Evolutionary conservation across 2,797 vertebrate species (phyloP), one percentile per base, ranked within the genome.

Genomic region (Gambusia yucatana): DNA sequence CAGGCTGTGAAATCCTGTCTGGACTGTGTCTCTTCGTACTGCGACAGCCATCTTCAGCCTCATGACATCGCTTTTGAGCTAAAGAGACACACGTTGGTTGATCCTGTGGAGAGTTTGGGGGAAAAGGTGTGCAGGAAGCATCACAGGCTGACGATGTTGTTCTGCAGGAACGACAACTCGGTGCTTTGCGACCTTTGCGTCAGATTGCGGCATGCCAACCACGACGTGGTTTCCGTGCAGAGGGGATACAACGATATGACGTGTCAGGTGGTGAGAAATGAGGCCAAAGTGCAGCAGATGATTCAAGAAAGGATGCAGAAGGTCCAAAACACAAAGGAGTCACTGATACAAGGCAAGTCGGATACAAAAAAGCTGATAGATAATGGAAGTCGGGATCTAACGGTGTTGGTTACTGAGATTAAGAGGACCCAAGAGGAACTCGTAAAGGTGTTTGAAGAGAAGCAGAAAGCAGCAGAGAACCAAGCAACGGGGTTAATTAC

Each of bases 11-110:
- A 83, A 67, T 90, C 92, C 79, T 93, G 92, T 33, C 61, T 93
- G 67, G 88, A 92, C 81, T 93, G 91, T 83, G 79, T 82, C 79
- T 77, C 80, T 5, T 93, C 92, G 1, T 93, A 87, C 89, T 92
- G 92, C 33, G 1, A 48, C 0, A 46, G 44, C 69, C 91, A 93
- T 30, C 83, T 94, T 1, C 82, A 86, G 76, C 86, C 86, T 59
- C 92, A 92, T 75, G 76, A 70, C 33, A 75, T 63, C 77, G 89
- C 46, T 4, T 61, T 81, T 20, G 86, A 83, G 1, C 88, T 93
- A 44, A 89, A 76, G 80, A 87, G 67, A 57, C 93, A 93, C 88
- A 91, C 14, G 0, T 72, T 93, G 63, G 30, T 91, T 0, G 71
- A 84, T 1, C 90, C 90, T 11, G 0, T 69, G 69, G 17, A 6